phyloP scores from a whole-genome alignment of 92 coral and sea anemone species.

The Actinostola sp. region DNA sequence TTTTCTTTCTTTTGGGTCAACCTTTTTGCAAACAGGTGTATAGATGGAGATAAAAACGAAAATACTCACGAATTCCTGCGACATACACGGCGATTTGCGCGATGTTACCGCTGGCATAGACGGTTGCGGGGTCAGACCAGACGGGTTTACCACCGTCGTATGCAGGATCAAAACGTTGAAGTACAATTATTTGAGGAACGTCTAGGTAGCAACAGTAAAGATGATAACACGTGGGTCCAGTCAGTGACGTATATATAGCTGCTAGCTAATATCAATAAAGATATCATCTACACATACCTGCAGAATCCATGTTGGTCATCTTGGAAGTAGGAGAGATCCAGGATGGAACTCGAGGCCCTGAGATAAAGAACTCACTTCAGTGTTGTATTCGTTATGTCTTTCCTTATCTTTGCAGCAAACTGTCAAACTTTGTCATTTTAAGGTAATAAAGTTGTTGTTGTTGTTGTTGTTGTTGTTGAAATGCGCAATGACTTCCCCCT shows the following conservation, averaged over 20 bases:
- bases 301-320: constrained; percentile 33
- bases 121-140: constrained; percentile 74
- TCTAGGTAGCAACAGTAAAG: constrained; percentile 1
- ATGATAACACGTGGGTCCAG: background rate
- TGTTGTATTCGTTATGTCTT: background rate
- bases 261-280: background rate
- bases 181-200: constrained; percentile 69
- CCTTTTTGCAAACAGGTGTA: background rate
- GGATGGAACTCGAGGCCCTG: constrained; percentile 36
- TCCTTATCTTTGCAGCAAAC: background rate
- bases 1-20: background rate
- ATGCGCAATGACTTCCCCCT: too few species aligned
- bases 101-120: constrained; percentile 70
- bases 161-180: constrained; percentile 62
- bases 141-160: constrained; percentile 80
- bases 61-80: constrained; percentile 72
- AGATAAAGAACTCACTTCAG: too few species aligned
- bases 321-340: constrained; percentile 33
- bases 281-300: constrained; percentile 8
- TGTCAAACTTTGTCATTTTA: background rate
- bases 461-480: too few species aligned
- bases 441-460: too few species aligned
- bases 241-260: too few species aligned
- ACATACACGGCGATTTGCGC: constrained; percentile 74
- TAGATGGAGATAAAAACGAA: background rate